Conservation (phyloP, 2,797 vertebrate genomes). For the Dendrocincla fuliginosa region DNA sequence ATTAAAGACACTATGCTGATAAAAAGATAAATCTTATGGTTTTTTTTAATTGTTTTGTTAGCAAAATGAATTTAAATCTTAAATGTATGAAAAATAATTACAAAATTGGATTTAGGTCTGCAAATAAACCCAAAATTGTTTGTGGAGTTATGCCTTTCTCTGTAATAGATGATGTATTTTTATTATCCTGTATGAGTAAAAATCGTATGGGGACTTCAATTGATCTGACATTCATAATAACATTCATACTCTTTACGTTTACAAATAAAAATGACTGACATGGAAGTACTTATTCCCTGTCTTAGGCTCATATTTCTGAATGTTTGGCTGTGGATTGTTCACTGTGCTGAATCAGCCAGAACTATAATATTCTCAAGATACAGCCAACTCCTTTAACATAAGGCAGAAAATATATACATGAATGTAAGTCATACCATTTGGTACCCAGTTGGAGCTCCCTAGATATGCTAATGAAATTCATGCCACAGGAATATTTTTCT, state of each 20-base stretch:
- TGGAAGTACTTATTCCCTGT: not conserved
- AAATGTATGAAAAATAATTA: not conserved
- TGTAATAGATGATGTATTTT: not conserved
- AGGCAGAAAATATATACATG: not conserved
- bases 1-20: not conserved
- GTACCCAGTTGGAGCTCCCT: not conserved
- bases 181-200: not conserved
- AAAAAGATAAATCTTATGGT: not conserved
- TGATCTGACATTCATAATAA: not conserved
- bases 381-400: conserved; percentile 7
- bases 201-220: not conserved
- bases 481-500: conserved; percentile 4
- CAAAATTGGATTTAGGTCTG: not conserved
- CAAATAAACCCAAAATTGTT: not conserved
- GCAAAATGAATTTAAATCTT: not conserved
- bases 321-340: not conserved
- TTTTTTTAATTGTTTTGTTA: not conserved
- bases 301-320: not conserved
- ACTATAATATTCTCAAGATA: not conserved
- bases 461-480: not conserved
- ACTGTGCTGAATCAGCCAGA: conserved; percentile 26
- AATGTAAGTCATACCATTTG: not conserved
- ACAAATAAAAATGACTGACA: not conserved
- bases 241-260: not conserved
- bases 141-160: not conserved